These are phyloP conservation scores for Panthera leo DNA, from an alignment of 2,113 vertebrate species.

Conservation along the genomic window DNA sequence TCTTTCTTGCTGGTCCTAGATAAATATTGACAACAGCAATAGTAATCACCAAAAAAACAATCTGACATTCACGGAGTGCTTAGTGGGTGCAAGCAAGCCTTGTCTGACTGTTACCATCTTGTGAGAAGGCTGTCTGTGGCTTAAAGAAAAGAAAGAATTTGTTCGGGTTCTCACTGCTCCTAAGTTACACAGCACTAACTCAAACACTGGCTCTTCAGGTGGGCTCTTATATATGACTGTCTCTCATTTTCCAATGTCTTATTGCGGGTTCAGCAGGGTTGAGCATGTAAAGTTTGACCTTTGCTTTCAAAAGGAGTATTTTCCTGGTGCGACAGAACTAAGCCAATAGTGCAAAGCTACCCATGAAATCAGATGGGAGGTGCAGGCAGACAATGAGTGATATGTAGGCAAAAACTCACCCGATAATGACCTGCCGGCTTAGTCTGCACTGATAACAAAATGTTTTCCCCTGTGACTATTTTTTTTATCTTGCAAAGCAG, in stretches of 20 bases:
- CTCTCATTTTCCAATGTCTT: slow-evolving; percentile 24
- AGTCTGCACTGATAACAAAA: not conserved
- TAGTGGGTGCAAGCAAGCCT: not conserved
- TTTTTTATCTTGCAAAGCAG: not conserved
- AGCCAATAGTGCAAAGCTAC: not conserved
- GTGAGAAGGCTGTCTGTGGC: not conserved
- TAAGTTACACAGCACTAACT: not conserved
- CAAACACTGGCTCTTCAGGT: not conserved
- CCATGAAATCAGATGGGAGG: not conserved
- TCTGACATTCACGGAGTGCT: not conserved
- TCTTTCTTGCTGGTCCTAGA: not conserved
- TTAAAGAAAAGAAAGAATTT: not conserved
- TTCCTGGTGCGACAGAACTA: not conserved
- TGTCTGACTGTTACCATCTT: not conserved
- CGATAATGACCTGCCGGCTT: not conserved
- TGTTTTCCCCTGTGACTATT: not conserved
- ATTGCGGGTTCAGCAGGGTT: not conserved
- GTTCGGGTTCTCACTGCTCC: not conserved
- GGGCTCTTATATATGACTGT: not conserved
- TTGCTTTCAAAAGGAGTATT: not conserved
- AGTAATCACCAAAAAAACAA: not conserved
- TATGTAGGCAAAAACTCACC: not conserved
- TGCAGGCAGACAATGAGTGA: not conserved
- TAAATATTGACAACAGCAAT: slow-evolving; percentile 24
- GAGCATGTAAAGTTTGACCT: not conserved